Evolutionary conservation across 2,888 invertebrate species (phyloP), one percentile per base, ranked within the genome.

Genomic region (Oscheius sp.): DNA sequence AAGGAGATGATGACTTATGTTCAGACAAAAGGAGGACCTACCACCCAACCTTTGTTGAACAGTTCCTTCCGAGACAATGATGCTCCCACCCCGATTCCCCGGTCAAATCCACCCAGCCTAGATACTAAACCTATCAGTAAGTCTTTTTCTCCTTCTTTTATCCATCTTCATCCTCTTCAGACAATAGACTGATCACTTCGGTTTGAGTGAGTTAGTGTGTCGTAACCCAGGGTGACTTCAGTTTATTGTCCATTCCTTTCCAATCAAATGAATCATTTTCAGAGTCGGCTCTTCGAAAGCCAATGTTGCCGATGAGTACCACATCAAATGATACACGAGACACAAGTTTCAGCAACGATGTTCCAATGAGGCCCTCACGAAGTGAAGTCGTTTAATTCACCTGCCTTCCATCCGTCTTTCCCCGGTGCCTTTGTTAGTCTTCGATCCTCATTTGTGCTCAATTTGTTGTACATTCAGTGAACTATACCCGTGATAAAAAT

Each of bases 261-360:
- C 38, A 9, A 9, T 36, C 3, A 50, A 50, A 26, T 45, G 9
- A 64, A 17, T 17, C 38, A 14, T 9, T 74, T 80, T 49, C 74
- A 81, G 81, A 79, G 71, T 79, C 82, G 0, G 76, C 81, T 17
- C 66, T 82, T 38, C 74, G 67, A 61, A 51, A 41, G 20, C 62
- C 68, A 47, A 63, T 54, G 65, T 44, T 50, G 36, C 56, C 70
- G 30, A 66, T 50, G 28, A 20, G 5, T 8, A 14, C 51, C 12
- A 65, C 62, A 44, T 54, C 71, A 12, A 30, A 68, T 17, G 73
- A 73, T 56, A 72, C 51, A 36, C 65, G 73, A 56, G 76, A 74
- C 49, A 72, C 73, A 20, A 73, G 74, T 44, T 72, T 74, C 59
- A 67, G 65, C 14, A 68, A 68, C 24, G 73, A 73, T 32, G 65